Conservation (phyloP, 2,797 vertebrate genomes). For the Diplodus sargus region DNA sequence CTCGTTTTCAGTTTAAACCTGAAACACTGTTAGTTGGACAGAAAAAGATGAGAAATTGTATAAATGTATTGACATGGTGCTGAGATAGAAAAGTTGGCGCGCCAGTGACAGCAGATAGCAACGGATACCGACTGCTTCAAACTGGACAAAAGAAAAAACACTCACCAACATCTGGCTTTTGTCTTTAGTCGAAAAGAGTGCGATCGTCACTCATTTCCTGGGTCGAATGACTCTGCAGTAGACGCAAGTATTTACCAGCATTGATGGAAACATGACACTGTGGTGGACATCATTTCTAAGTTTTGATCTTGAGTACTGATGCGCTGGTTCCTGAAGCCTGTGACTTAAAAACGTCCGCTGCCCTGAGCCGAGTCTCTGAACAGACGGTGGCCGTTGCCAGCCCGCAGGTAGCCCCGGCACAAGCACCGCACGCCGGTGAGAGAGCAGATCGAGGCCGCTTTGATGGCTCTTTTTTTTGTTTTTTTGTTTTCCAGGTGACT, state of each 20-base stretch:
- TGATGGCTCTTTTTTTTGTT: slow-evolving; percentile 58
- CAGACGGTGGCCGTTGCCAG: neutral
- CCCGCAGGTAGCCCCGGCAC: slow-evolving; percentile 17
- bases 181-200: too few species aligned
- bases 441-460: slow-evolving; percentile 29
- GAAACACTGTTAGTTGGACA: neutral
- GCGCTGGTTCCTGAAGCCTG: too few species aligned
- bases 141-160: too few species aligned
- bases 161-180: too few species aligned
- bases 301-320: too few species aligned
- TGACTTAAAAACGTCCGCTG: too few species aligned
- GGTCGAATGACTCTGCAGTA: too few species aligned
- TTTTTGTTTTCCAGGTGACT: slow-evolving; percentile 53
- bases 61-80: too few species aligned
- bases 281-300: too few species aligned
- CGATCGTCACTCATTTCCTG: too few species aligned
- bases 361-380: slow-evolving; percentile 11
- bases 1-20: neutral
- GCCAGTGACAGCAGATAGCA: neutral
- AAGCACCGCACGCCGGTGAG: slow-evolving; percentile 29
- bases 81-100: neutral
- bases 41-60: neutral
- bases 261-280: too few species aligned
- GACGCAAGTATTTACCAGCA: too few species aligned
- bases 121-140: neutral